These are phyloP conservation scores for Desoria tigrina DNA, from an alignment of 2,888 invertebrate genomes.

Conservation along the genomic window DNA sequence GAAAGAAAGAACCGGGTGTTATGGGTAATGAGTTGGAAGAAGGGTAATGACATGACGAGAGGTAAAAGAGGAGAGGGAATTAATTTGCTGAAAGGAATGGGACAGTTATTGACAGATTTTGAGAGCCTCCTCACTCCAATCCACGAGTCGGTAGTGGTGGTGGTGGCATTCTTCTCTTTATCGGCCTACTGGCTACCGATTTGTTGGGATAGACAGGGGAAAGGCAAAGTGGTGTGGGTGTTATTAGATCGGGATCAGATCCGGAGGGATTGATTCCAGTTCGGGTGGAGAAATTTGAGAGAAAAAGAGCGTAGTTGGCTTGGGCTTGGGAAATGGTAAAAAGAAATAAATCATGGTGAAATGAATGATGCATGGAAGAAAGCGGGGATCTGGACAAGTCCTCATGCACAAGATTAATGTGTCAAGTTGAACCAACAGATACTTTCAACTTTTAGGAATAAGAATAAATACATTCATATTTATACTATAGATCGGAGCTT, in stretches of 20 bases:
- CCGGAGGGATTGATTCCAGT: not conserved
- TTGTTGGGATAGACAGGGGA: not conserved
- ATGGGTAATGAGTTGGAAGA: constrained; percentile 5
- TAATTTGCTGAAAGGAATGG: not conserved
- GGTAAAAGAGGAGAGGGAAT: not conserved
- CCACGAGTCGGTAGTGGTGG: too few species aligned
- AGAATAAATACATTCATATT: constrained; percentile 27
- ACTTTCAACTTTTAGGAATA: constrained; percentile 51
- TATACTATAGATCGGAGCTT: not conserved
- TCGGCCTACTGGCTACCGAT: not conserved
- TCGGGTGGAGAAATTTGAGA: not conserved
- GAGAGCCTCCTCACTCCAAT: not conserved
- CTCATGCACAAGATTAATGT: constrained; percentile 53
- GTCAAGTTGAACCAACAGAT: constrained; percentile 52
- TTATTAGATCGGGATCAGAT: not conserved
- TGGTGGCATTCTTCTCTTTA: not conserved
- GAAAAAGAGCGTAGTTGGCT: constrained; percentile 13
- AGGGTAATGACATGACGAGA: constrained; percentile 7
- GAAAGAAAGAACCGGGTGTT: constrained; percentile 4
- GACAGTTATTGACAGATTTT: constrained; percentile 8
- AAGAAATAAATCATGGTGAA: constrained; percentile 52
- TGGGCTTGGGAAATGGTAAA: constrained; percentile 35
- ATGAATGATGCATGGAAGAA: constrained; percentile 51
- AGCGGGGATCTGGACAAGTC: constrained; percentile 41
- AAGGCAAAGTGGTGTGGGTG: not conserved